Evolutionary conservation across 2,888 invertebrate genomes (phyloP).

Genomic region (Cataglyphis cursor): DNA sequence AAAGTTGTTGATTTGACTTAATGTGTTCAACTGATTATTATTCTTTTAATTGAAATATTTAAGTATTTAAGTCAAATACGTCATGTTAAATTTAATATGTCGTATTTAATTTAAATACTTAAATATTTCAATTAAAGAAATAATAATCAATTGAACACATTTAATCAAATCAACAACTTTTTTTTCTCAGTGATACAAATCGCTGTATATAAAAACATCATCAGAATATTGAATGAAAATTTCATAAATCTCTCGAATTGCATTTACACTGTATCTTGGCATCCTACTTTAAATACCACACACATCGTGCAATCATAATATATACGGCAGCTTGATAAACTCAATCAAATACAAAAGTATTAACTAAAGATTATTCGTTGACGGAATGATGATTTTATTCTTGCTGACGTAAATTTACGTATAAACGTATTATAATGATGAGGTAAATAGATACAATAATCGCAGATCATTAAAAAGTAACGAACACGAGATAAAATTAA

Average conservation of each 20-base stretch:
- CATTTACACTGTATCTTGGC: not conserved
- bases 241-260: not conserved
- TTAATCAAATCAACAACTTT: too few species aligned
- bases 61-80: too few species aligned
- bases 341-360: not conserved
- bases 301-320: not conserved
- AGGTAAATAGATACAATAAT: not conserved
- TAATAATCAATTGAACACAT: too few species aligned
- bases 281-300: not conserved
- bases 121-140: too few species aligned
- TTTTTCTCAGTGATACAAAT: too few species aligned
- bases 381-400: not conserved
- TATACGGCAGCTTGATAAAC: not conserved
- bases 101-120: too few species aligned
- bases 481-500: not conserved
- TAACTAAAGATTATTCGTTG: not conserved
- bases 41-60: too few species aligned
- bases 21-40: too few species aligned
- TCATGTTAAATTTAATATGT: too few species aligned
- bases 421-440: constrained; percentile 3
- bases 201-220: not conserved
- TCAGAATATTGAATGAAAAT: constrained; percentile 2
- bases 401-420: not conserved
- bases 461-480: not conserved
- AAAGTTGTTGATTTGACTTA: too few species aligned